Evolutionary conservation across 1,140 invertebrate genomes (phyloP).

Genomic region (Babylonia areolata): DNA sequence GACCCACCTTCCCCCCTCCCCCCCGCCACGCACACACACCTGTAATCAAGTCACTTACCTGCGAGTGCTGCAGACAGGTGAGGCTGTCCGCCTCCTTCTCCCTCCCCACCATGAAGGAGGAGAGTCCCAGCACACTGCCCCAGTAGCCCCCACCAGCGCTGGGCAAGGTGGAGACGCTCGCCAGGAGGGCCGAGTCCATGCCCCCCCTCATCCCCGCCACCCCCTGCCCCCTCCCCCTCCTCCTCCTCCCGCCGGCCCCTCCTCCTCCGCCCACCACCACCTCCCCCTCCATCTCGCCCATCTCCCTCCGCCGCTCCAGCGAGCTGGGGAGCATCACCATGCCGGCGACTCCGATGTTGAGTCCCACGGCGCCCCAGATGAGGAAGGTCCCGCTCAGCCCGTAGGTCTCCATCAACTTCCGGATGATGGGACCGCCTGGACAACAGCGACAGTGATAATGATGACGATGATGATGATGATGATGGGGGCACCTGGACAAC

Average conservation of each 20-base stretch:
- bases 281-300: background rate
- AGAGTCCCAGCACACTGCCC: conserved; percentile 32
- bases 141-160: conserved; percentile 14
- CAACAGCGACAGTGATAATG: background rate
- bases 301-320: conserved; percentile 32
- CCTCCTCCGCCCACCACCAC: background rate
- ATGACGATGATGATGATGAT: background rate
- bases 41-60: conserved; percentile 7
- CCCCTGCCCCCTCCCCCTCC: background rate
- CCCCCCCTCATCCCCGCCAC: background rate
- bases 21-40: no score
- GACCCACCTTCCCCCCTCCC: no score
- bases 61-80: conserved; percentile 2
- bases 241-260: no score
- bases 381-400: conserved; percentile 47
- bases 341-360: conserved; percentile 42
- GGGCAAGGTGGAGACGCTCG: conserved; percentile 34
- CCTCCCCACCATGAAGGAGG: conserved; percentile 13
- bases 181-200: conserved; percentile 6
- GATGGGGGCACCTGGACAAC: background rate
- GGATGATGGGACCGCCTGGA: conserved; percentile 42
- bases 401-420: conserved; percentile 44
- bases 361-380: conserved; percentile 43
- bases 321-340: conserved; percentile 49
- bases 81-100: background rate